Evolutionary conservation across 1,140 invertebrate species (phyloP).

Genomic region (Leguminivora glycinivorella): DNA sequence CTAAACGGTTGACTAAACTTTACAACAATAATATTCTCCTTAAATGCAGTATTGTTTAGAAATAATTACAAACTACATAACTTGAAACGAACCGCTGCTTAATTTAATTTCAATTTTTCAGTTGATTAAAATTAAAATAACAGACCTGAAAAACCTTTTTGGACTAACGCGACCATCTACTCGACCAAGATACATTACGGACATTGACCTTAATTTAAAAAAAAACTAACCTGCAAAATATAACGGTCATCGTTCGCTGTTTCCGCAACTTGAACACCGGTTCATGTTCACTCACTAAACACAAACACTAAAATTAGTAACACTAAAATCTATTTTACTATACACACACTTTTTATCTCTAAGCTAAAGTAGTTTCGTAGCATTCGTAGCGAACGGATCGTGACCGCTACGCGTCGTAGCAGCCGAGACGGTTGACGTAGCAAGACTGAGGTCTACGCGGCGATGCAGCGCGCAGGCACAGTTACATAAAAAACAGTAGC

Average conservation of each 20-base stretch:
- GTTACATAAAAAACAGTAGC: constrained; percentile 32
- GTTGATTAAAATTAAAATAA: constrained; percentile 9
- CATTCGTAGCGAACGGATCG: constrained; percentile 30
- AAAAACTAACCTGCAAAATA: constrained; percentile 68
- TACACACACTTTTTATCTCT: constrained; percentile 38
- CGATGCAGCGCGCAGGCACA: constrained; percentile 35
- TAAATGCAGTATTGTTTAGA: neutral
- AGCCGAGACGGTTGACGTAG: constrained; percentile 51
- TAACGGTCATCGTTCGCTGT: constrained; percentile 59
- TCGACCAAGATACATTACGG: constrained; percentile 24
- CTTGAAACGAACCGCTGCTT: neutral
- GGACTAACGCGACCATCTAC: neutral
- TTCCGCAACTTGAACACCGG: constrained; percentile 46
- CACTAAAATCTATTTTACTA: constrained; percentile 39
- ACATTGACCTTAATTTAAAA: constrained; percentile 47
- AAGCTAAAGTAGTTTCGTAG: constrained; percentile 35
- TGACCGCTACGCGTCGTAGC: constrained; percentile 45
- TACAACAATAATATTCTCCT: neutral
- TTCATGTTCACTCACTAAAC: constrained; percentile 43
- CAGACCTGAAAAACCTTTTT: neutral
- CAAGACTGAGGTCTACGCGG: constrained; percentile 53
- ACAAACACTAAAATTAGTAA: constrained; percentile 40
- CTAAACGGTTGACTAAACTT: neutral
- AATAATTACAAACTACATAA: neutral
- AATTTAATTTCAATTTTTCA: neutral